These are phyloP conservation scores for Macquaria ambigua DNA, from an alignment of 2,113 vertebrate species.

Conservation along the genomic window DNA sequence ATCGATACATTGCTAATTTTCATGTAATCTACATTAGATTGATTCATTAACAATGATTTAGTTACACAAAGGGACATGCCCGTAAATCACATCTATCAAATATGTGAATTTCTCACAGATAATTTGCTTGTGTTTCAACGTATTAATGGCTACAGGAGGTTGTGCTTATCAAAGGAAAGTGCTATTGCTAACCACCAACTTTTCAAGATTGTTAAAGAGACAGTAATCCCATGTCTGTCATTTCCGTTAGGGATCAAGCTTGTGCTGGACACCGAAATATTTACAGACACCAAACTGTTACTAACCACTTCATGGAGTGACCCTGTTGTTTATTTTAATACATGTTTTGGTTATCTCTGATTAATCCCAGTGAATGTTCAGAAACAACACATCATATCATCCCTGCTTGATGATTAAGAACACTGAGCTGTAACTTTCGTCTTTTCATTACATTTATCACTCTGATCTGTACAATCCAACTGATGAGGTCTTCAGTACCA, in stretches of 20 bases:
- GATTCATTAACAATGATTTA: conserved; percentile 52
- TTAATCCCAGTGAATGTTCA: conserved; percentile 52
- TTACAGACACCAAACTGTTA: conserved; percentile 51
- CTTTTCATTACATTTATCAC: conserved; percentile 10
- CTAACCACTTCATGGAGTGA: conserved; percentile 57
- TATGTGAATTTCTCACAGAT: conserved; percentile 36
- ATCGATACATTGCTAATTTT: conserved; percentile 55
- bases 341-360: conserved; percentile 74
- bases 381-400: conserved; percentile 54
- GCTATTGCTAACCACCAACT: conserved; percentile 73
- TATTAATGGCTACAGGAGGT: conserved; percentile 63
- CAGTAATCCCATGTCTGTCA: conserved; percentile 24
- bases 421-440: conserved; percentile 16
- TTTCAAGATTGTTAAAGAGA: conserved; percentile 53
- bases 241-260: conserved; percentile 47
- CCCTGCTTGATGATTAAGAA: conserved; percentile 11
- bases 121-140: conserved; percentile 47
- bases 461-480: conserved; percentile 18
- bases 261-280: conserved; percentile 62
- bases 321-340: conserved; percentile 62
- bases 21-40: conserved; percentile 42
- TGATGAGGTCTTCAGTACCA: conserved; percentile 51
- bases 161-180: conserved; percentile 83
- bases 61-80: conserved; percentile 55
- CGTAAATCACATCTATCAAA: conserved; percentile 64